Percentiles rank a stretch among this genome's conserved stretches.
Conservation (phyloP, 2,113 vertebrate species). For the Sapayoa aenigma region DNA sequence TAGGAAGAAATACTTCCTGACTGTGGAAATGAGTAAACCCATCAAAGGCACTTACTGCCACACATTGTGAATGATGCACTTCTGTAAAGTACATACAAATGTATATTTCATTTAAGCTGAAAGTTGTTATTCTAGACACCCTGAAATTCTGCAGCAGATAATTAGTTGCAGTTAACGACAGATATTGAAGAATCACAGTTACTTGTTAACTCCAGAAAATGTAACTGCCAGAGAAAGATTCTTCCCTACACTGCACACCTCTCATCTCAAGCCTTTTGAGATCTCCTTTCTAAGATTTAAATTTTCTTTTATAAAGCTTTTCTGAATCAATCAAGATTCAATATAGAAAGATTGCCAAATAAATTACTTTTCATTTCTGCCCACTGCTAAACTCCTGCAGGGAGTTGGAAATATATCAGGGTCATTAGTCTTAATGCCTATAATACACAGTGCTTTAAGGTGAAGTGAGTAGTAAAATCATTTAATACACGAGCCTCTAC, state of each 20-base stretch:
- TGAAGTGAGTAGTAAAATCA: background rate
- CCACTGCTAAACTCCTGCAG: constrained; percentile 40
- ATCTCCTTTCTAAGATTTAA: background rate
- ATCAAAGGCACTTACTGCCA: background rate
- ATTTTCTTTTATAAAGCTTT: constrained; percentile 45
- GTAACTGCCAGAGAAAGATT: background rate
- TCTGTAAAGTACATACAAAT: background rate
- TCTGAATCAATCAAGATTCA: constrained; percentile 52
- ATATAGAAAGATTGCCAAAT: constrained; percentile 51
- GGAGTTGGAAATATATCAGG: constrained; percentile 58
- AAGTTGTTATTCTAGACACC: background rate
- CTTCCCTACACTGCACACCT: background rate
- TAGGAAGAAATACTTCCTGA: background rate
- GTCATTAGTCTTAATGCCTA: constrained; percentile 59
- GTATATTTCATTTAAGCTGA: background rate
- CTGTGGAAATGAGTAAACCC: background rate
- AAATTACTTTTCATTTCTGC: constrained; percentile 65
- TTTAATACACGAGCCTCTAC: background rate
- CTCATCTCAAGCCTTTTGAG: background rate
- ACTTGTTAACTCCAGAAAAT: background rate
- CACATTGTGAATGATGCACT: accelerated
- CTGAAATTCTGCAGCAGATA: background rate
- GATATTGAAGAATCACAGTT: background rate
- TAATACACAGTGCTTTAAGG: constrained; percentile 30
- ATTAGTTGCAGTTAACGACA: background rate